Evolutionary conservation across 2,113 vertebrate species (phyloP).

Genomic region (Rhegmatorhina hoffmannsi): DNA sequence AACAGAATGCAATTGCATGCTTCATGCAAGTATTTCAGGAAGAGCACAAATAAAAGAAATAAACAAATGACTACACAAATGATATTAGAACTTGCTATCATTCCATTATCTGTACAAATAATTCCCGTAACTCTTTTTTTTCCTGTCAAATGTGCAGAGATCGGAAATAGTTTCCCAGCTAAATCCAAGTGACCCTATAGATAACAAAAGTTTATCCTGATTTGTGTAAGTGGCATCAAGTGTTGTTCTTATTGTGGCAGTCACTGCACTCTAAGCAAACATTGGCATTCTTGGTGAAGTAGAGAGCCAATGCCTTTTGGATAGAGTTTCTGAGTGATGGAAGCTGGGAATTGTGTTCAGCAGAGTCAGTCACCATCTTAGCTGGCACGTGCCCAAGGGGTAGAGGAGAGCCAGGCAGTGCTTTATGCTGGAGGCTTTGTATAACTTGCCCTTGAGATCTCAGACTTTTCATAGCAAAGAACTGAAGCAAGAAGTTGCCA

Average conservation of each 20-base stretch:
- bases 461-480: neutral
- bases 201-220: neutral
- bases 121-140: neutral
- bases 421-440: neutral
- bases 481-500: neutral
- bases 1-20: neutral
- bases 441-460: neutral
- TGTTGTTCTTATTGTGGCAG: fast-evolving
- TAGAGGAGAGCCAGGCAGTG: neutral
- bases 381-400: neutral
- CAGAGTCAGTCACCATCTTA: neutral
- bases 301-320: neutral
- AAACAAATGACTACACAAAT: neutral
- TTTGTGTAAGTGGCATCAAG: neutral
- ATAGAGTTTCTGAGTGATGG: neutral
- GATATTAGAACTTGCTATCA: neutral
- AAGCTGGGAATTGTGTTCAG: neutral
- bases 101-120: neutral
- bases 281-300: neutral
- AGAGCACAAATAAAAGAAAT: neutral
- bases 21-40: neutral
- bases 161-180: neutral
- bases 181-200: neutral
- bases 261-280: neutral
- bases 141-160: neutral